phyloP scores from a whole-genome alignment of 2,113 vertebrate genomes.

The Thinocorus orbignyianus region DNA sequence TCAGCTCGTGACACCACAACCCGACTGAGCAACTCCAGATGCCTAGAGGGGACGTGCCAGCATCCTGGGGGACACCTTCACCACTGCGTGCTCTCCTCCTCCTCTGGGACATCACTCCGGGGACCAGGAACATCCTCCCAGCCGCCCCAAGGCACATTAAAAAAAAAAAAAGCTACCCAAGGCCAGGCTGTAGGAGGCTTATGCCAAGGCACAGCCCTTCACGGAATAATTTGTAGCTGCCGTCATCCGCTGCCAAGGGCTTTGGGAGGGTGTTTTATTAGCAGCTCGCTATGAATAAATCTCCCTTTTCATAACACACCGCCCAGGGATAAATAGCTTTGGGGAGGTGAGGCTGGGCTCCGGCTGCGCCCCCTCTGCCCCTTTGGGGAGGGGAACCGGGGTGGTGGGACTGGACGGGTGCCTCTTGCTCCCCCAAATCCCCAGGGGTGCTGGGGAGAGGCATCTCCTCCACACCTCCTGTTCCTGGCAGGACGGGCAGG shows the following conservation, averaged over 20 bases:
- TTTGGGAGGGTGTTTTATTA: neutral
- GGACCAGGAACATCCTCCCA: neutral
- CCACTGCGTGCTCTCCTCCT: accelerated
- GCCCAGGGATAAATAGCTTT: accelerated
- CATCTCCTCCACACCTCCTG: neutral
- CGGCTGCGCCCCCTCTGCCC: accelerated
- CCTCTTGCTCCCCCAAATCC: neutral
- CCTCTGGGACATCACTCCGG: accelerated
- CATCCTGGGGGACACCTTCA: neutral
- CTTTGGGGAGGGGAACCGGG: neutral
- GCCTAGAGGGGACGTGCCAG: neutral
- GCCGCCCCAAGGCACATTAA: neutral
- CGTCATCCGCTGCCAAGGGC: neutral
- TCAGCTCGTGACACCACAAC: accelerated
- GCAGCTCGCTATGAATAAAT: neutral
- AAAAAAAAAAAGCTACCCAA: neutral
- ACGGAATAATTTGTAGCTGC: neutral
- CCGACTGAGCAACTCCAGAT: accelerated
- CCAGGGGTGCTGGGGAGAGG: neutral
- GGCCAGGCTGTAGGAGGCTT: neutral
- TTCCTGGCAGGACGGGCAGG: neutral
- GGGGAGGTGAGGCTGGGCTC: neutral
- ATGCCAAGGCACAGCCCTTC: neutral
- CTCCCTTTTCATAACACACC: neutral
- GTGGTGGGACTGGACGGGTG: neutral